Evolutionary conservation across 2,113 vertebrate genomes (phyloP).

Genomic region (Ifrita kowaldi): DNA sequence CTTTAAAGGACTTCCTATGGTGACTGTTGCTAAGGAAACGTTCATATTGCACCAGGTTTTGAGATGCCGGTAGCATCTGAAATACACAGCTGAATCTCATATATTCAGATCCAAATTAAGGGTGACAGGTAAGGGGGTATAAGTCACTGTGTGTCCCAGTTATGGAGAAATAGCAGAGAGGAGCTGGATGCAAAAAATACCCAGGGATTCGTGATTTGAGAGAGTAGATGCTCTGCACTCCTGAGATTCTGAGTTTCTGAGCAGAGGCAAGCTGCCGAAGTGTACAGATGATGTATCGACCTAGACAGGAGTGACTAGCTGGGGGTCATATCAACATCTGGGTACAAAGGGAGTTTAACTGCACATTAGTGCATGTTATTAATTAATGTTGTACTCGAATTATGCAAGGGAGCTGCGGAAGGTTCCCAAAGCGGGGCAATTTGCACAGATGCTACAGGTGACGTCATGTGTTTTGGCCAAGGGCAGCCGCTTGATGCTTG

Average conservation of each 20-base stretch:
- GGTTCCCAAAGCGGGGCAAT: not conserved
- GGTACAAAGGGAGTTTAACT: not conserved
- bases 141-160: slow-evolving; percentile 31
- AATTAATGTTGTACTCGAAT: not conserved
- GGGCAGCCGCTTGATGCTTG: not conserved
- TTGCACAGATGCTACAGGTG: not conserved
- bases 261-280: not conserved
- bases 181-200: not conserved
- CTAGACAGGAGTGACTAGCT: not conserved
- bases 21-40: slow-evolving; percentile 65
- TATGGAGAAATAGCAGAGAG: slow-evolving; percentile 8
- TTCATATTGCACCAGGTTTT: slow-evolving; percentile 4
- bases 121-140: slow-evolving; percentile 41
- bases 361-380: not conserved
- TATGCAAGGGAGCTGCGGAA: not conserved
- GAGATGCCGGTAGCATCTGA: not conserved
- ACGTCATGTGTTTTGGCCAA: not conserved
- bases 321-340: slow-evolving; percentile 9
- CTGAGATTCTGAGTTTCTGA: not conserved
- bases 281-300: not conserved
- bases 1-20: slow-evolving; percentile 54
- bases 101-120: slow-evolving; percentile 13
- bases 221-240: not conserved
- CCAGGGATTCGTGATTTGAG: not conserved
- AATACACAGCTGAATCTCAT: slow-evolving; percentile 9